Evolutionary conservation across 2,888 invertebrate species (phyloP).

Genomic region (Aphidius colemani): DNA sequence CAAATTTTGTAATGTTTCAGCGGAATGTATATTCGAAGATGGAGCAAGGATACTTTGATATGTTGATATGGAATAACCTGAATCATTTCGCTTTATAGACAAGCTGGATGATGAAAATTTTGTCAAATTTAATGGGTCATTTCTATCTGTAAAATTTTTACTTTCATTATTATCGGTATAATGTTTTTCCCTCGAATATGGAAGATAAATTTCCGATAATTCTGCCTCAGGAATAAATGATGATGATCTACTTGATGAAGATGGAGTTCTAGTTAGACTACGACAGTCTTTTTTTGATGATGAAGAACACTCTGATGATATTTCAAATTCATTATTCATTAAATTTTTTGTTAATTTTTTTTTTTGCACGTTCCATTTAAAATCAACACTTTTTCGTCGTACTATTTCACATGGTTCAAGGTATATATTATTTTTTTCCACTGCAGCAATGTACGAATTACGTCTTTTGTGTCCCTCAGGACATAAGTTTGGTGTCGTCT

Average conservation of each 20-base stretch:
- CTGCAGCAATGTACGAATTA: constrained; percentile 47
- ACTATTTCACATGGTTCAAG: constrained; percentile 34
- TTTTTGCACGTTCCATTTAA: constrained; percentile 29
- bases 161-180: constrained; percentile 7
- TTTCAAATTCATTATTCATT: constrained; percentile 39
- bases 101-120: constrained; percentile 37
- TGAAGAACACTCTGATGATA: constrained; percentile 36
- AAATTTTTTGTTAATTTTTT: constrained; percentile 27
- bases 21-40: constrained; percentile 44
- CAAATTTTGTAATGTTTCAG: constrained; percentile 21
- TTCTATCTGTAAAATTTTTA: constrained; percentile 30
- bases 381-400: constrained; percentile 31
- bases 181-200: constrained; percentile 34
- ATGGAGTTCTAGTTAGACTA: constrained; percentile 35
- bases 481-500: constrained; percentile 26
- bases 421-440: constrained; percentile 39
- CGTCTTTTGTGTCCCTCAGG: constrained; percentile 38
- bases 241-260: constrained; percentile 39
- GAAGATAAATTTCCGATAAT: constrained; percentile 41
- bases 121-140: constrained; percentile 34
- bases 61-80: constrained; percentile 47
- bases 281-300: constrained; percentile 26
- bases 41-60: constrained; percentile 48
- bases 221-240: constrained; percentile 38
- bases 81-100: constrained; percentile 40